Percentiles rank a stretch among this genome's conserved stretches.
phyloP scores from a whole-genome alignment of 2,113 vertebrate species.

The Anarhynchus alexandrinus region DNA sequence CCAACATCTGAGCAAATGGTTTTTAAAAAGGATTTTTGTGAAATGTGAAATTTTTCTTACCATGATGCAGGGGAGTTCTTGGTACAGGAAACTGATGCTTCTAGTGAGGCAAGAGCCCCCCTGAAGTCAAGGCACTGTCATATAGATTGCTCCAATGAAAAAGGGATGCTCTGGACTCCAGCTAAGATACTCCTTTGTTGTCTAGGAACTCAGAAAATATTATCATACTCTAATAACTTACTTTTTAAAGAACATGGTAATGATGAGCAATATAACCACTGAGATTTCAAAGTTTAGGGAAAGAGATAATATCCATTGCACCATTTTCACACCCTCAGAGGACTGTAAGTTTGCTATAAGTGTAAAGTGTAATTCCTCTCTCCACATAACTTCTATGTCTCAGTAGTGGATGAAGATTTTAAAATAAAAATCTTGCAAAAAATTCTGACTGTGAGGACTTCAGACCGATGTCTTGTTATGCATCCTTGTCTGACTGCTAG shows the following conservation, averaged over 20 bases:
- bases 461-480: not conserved
- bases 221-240: not conserved
- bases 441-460: not conserved
- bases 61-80: not conserved
- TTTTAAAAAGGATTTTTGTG: not conserved
- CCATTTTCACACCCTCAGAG: not conserved
- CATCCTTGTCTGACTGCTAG: not conserved
- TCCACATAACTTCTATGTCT: not conserved
- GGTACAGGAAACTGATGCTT: not conserved
- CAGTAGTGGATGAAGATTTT: not conserved
- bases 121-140: not conserved
- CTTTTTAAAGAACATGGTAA: not conserved
- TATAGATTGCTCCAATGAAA: not conserved
- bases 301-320: not conserved
- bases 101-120: not conserved
- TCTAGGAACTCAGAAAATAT: not conserved
- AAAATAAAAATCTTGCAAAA: not conserved
- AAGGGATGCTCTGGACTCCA: not conserved
- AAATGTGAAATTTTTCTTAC: not conserved
- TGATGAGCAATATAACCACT: not conserved
- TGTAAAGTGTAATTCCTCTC: not conserved
- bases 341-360: not conserved
- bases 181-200: not conserved
- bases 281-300: not conserved
- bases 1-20: not conserved